Base-by-base conservation (phyloP, 2,113 vertebrate genomes). In the Corydoras sp. region DNA sequence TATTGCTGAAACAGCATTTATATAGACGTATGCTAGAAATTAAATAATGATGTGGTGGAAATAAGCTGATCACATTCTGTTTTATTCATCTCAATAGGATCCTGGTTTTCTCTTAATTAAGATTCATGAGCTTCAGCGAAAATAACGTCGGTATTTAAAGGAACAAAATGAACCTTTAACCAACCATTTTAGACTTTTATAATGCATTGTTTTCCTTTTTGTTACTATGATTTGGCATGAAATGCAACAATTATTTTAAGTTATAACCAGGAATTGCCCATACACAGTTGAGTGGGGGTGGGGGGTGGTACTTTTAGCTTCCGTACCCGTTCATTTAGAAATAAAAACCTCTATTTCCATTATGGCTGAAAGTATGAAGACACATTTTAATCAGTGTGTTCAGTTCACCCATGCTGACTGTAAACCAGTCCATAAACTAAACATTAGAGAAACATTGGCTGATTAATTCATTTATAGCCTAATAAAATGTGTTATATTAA, bases 41-140 rank as follows among this genome's bases (percentile, higher is more conserved):
- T 18, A 18, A 62, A 63, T 55, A 55, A 63, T 15, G 62, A 6
- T 18, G 11, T 12, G 9, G 51, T 10, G 5, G 18, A 29, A 61
- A 59, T 63, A 64, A 67, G 58, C 43, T 62, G 62, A 70, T 74
- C 66, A 67, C 49, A 56, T 74, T 65, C 24, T 72, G 74, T 75
- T 75, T 35, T 59, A 62, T 12, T 61, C 30, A 58, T 35, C 50
- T 71, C 35, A 58, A 30, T 30, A 4, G 32, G 35, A 65, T 58
- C 60, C 64, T 63, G 30, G 65, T 72, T 61, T 65, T 48, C 68
- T 72, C 62, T 64, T 58, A 67, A 68, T 32, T 65, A 72, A 59
- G 29, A 73, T 53, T 53, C 1, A 53, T 53, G 51, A 14, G 51
- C 11, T 3, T 53, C 3, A 14, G 10, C 11, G 13, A 53, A 53